Conservation (phyloP, 2,888 invertebrate species). For the Ctenicera cuprea region DNA sequence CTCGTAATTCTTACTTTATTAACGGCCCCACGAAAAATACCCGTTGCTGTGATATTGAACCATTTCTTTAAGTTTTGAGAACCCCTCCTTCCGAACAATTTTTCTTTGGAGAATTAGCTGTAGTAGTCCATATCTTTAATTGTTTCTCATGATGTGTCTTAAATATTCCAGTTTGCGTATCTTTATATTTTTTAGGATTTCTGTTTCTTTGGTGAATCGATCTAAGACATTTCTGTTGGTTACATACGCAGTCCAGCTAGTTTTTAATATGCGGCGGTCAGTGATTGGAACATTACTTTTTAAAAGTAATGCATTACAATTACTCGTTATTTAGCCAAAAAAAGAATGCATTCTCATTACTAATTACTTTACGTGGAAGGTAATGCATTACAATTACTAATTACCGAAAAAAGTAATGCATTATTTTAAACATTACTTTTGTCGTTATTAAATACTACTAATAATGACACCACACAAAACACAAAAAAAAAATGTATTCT, state of each 20-base stretch:
- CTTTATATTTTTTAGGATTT: not conserved
- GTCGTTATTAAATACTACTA: too few species aligned
- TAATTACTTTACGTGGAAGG: too few species aligned
- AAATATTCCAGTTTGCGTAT: not conserved
- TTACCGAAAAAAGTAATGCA: too few species aligned
- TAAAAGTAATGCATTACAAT: too few species aligned
- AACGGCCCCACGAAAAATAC: not conserved
- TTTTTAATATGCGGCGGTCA: slow-evolving; percentile 9
- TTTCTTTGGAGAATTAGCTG: not conserved
- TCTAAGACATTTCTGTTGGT: not conserved
- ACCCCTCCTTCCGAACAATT: not conserved
- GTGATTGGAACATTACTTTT: too few species aligned
- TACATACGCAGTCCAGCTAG: not conserved
- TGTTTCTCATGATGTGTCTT: not conserved
- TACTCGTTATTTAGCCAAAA: too few species aligned
- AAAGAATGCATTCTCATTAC: too few species aligned
- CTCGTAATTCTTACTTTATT: not conserved
- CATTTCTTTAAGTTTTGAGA: not conserved
- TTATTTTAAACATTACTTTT: too few species aligned
- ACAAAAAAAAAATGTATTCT: too few species aligned
- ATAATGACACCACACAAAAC: too few species aligned
- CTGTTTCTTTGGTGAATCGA: not conserved
- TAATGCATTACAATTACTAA: too few species aligned
- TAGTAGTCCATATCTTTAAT: too few species aligned
- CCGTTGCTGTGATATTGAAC: not conserved